Percentiles rank a stretch among this genome's conserved stretches.
These are phyloP conservation scores for Ginglymostoma cirratum DNA, from an alignment of 2,113 vertebrate species.

Conservation along the genomic window DNA sequence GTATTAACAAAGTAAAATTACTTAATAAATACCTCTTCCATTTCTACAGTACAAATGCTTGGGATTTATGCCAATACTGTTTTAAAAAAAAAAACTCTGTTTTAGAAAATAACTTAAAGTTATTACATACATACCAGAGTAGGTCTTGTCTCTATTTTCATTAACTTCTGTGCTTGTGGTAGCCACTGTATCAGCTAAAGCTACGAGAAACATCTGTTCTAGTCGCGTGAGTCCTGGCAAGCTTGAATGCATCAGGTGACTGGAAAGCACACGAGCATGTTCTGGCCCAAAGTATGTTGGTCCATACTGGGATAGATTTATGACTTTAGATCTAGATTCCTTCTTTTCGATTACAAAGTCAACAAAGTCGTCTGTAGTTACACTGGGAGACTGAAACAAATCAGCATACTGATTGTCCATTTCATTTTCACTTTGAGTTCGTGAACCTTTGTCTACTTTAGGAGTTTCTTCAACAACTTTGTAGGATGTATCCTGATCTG, in stretches of 20 bases:
- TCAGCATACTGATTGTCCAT: constrained; percentile 83
- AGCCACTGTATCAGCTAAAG: constrained; percentile 91
- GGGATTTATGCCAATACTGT: background rate
- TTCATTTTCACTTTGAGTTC: constrained; percentile 60
- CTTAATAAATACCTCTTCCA: background rate
- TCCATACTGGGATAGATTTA: constrained; percentile 93
- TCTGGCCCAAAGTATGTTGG: constrained; percentile 91
- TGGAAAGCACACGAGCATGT: constrained; percentile 90
- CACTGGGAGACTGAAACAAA: constrained; percentile 78
- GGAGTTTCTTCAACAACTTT: constrained; percentile 70
- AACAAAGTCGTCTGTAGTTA: constrained; percentile 86
- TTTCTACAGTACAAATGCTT: background rate
- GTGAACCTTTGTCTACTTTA: constrained; percentile 62
- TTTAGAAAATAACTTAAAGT: constrained; percentile 6
- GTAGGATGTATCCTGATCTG: constrained; percentile 82
- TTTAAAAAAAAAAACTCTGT: background rate
- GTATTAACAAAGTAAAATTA: background rate
- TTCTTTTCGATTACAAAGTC: constrained; percentile 86
- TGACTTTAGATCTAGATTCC: constrained; percentile 85
- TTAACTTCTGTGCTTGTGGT: constrained; percentile 87
- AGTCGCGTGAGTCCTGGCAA: constrained; percentile 89
- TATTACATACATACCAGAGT: constrained; percentile 64
- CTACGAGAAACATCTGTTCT: constrained; percentile 97
- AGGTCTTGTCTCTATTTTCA: constrained; percentile 77
- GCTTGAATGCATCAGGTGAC: constrained; percentile 96